Percentiles rank a stretch among this genome's conserved stretches.
Evolutionary conservation across 2,888 invertebrate species (phyloP).

Genomic region (Drosophila fulvimacula): DNA sequence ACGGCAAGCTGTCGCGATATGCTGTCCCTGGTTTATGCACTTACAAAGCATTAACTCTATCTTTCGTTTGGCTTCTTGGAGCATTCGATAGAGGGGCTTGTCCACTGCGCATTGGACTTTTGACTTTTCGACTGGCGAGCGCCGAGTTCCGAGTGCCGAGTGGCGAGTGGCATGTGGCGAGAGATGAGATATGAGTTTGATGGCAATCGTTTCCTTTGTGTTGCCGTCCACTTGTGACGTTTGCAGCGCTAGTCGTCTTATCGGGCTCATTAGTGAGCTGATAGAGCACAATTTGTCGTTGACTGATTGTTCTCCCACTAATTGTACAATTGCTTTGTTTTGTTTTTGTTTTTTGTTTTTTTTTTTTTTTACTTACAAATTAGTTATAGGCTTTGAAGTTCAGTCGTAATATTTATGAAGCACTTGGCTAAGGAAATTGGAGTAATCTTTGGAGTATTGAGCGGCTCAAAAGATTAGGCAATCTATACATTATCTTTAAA

Average conservation of each 20-base stretch:
- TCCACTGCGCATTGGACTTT: slow-evolving; percentile 46
- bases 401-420: background rate
- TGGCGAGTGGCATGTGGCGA: background rate
- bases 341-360: background rate
- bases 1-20: slow-evolving; percentile 34
- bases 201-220: slow-evolving; percentile 16
- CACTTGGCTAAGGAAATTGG: background rate
- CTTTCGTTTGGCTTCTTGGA: slow-evolving; percentile 4
- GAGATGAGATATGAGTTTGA: slow-evolving; percentile 11
- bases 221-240: slow-evolving; percentile 23
- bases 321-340: background rate
- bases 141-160: background rate
- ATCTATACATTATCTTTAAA: too few species aligned
- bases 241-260: slow-evolving; percentile 18
- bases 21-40: slow-evolving; percentile 17
- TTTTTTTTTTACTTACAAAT: background rate
- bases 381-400: background rate
- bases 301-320: slow-evolving; percentile 27
- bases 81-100: slow-evolving; percentile 40
- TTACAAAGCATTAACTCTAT: slow-evolving; percentile 3
- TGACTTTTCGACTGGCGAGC: slow-evolving; percentile 1
- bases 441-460: background rate
- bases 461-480: too few species aligned
- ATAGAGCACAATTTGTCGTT: slow-evolving; percentile 29
- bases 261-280: slow-evolving; percentile 25